Conservation (phyloP, 2,888 invertebrate genomes). For the Tachina grossa region DNA sequence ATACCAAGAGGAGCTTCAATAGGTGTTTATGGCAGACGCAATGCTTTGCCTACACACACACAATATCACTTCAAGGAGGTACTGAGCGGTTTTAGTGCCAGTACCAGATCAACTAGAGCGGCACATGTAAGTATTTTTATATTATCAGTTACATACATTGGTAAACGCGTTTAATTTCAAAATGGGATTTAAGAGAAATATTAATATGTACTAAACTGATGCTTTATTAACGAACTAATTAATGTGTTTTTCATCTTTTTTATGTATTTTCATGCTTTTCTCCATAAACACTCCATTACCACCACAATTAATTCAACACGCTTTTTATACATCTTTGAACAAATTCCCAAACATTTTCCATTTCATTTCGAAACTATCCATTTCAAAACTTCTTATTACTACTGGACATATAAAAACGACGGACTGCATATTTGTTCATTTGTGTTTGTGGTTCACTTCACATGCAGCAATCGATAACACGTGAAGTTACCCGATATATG, state of each 20-base stretch:
- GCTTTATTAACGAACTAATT: conserved; percentile 68
- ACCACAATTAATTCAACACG: conserved; percentile 24
- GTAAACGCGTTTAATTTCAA: not conserved
- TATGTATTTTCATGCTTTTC: conserved; percentile 73
- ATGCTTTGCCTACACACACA: conserved; percentile 97
- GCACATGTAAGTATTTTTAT: conserved; percentile 89
- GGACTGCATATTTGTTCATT: conserved; percentile 39
- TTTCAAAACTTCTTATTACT: conserved; percentile 47
- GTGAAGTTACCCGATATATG: conserved; percentile 97
- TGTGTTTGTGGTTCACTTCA: not conserved
- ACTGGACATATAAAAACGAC: conserved; percentile 21
- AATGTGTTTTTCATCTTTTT: conserved; percentile 69
- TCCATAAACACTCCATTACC: conserved; percentile 50
- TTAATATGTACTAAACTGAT: conserved; percentile 38
- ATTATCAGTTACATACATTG: not conserved
- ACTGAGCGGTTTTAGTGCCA: conserved; percentile 94
- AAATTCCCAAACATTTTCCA: conserved; percentile 41
- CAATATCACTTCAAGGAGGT: conserved; percentile 98
- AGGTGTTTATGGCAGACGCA: conserved; percentile 96
- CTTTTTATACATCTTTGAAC: conserved; percentile 12
- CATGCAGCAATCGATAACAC: conserved; percentile 89
- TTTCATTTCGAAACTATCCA: conserved; percentile 57
- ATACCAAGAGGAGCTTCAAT: conserved; percentile 95
- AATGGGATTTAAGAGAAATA: conserved; percentile 23
- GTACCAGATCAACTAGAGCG: conserved; percentile 91